Base-by-base conservation (phyloP, 2,113 vertebrate genomes). In the Salminus brasiliensis region DNA sequence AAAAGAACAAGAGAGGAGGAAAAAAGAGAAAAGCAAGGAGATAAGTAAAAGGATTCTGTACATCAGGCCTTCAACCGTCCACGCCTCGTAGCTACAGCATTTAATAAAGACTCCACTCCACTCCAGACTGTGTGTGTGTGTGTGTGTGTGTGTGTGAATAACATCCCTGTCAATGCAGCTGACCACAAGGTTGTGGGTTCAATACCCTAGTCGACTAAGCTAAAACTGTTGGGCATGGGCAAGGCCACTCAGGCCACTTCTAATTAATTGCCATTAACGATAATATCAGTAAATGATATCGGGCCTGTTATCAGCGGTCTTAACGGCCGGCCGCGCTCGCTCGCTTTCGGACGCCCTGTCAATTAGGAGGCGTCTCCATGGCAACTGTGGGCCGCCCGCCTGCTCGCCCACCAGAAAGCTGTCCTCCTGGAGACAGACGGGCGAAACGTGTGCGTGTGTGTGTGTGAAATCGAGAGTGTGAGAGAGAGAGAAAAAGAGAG, bases 351-450 rank as follows among this genome's bases (percentile, higher is more conserved):
- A 60, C 65, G 45, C 30, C 57, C 74, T 55, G 76, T 82, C 83
- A 82, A 72, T 76, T 66, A 79, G 60, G 74, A 39, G 1, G 41
- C 36, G 27, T 82, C 75, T 62, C 60, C 53, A 52, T 62, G 68
- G 32, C 53, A 70, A 82, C 76, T 15, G n/a, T 25, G 30, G 36
- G 52, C 76, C 45, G 36, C 32, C 59, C 66, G 68, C 75, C 72
- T 49, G 36, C 47, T 53, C 67, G 67, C 67, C 76, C 59, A 75
- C 67, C 47, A 82, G 49, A 78, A 49, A 45, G 70, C 59, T 80
- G 72, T 52, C 63, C 52, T 81, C 32, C 78, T 62, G 41, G 39
- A 78, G 71, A 62, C 72, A 79, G 75, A 78, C 57, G 65, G 65
- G 73, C 5, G 16, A 47, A 65, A 47, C 43, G 34, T 23, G 34